Evolutionary conservation across 2,888 invertebrate genomes (phyloP).

Genomic region (Zaprionus lineosus): DNA sequence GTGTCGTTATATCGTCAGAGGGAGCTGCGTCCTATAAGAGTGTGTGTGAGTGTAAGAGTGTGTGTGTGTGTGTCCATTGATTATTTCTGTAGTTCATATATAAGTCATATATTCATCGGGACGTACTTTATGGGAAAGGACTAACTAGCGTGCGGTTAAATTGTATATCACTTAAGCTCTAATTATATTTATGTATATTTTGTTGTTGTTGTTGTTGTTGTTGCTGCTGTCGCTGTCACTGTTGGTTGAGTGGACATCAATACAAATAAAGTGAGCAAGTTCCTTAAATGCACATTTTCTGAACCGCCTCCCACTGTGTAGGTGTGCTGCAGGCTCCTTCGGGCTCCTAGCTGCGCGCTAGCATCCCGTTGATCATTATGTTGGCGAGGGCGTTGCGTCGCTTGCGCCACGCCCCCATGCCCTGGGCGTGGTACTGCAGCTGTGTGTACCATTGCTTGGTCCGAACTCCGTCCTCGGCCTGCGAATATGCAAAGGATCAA

Average conservation of each 20-base stretch:
- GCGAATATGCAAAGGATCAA: constrained; percentile 23
- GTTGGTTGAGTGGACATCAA: constrained; percentile 57
- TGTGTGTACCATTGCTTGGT: constrained; percentile 95
- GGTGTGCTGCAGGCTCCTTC: background rate
- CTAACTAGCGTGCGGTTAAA: constrained; percentile 62
- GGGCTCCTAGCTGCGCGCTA: constrained; percentile 80
- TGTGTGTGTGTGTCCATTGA: no score
- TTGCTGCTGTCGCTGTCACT: no score
- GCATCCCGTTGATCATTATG: constrained; percentile 96
- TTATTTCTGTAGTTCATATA: no score
- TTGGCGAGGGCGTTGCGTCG: constrained; percentile 97
- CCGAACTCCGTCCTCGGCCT: constrained; percentile 94
- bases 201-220: constrained; percentile 37
- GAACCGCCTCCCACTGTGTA: background rate
- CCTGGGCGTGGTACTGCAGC: constrained; percentile 94
- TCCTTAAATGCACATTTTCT: constrained; percentile 54
- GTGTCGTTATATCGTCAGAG: constrained; percentile 14
- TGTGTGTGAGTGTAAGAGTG: no score
- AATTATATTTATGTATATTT: constrained; percentile 57
- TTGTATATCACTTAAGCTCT: constrained; percentile 66
- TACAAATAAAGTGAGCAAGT: constrained; percentile 43
- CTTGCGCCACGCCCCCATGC: constrained; percentile 95
- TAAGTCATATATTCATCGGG: no score
- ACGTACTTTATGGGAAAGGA: constrained; percentile 38
- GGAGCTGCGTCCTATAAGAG: no score